Percentiles rank a stretch among this genome's conserved stretches.
Evolutionary conservation across 1,140 invertebrate genomes (phyloP).

Genomic region (Monochamus saltuarius): DNA sequence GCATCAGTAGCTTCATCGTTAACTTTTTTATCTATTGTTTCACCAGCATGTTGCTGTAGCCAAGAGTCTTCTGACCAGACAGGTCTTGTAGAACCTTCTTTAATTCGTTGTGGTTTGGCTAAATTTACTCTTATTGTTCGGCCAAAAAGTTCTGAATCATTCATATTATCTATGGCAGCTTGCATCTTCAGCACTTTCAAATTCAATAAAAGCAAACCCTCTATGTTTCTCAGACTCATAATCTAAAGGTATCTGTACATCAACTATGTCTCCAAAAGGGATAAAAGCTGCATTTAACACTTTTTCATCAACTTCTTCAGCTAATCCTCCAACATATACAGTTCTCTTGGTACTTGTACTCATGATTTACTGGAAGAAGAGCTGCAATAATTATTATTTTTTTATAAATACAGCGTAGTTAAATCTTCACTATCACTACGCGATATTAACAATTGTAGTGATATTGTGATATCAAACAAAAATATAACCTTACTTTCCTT

Average conservation of each 20-base stretch:
- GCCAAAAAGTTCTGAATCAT: constrained; percentile 97
- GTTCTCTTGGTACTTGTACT: constrained; percentile 61
- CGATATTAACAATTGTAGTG: too few species aligned
- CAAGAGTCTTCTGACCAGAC: constrained; percentile 98
- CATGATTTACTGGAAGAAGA: constrained; percentile 13
- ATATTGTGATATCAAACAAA: too few species aligned
- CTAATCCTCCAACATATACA: constrained; percentile 85
- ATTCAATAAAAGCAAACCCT: constrained; percentile 98
- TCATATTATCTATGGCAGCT: constrained; percentile 99
- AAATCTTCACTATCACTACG: too few species aligned
- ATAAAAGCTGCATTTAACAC: constrained; percentile 95
- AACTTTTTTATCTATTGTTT: constrained; percentile 61
- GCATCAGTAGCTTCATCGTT: constrained; percentile 24
- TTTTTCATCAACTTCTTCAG: constrained; percentile 97
- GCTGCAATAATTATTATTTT: too few species aligned
- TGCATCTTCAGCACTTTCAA: constrained; percentile 92
- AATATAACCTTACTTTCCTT: too few species aligned
- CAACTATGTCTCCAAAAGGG: constrained; percentile 96
- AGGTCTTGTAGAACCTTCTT: constrained; percentile 89
- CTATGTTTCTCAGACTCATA: constrained; percentile 97
- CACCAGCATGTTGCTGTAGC: constrained; percentile 92
- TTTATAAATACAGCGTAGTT: too few species aligned
- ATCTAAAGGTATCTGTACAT: constrained; percentile 97
- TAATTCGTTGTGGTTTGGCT: constrained; percentile 93
- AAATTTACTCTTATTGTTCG: constrained; percentile 96